Conservation (phyloP, 2,113 vertebrate species). For the Aramus guarauna region DNA sequence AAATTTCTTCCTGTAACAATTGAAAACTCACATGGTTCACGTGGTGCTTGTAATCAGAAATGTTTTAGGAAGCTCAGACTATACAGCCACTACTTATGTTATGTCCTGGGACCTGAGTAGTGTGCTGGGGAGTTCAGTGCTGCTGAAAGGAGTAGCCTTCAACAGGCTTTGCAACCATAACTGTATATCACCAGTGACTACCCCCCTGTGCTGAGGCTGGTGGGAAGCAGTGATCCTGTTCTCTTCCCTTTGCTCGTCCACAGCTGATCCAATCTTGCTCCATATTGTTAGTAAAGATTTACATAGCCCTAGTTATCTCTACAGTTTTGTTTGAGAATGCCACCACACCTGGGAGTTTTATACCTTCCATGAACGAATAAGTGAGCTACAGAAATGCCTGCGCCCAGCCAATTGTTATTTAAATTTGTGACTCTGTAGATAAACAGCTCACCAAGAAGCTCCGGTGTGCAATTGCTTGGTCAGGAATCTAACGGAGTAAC, state of each 20-base stretch:
- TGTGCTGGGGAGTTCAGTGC: neutral
- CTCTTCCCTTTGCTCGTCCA: neutral
- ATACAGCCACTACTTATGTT: neutral
- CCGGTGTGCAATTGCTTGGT: rapidly evolving
- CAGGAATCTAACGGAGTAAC: rapidly evolving
- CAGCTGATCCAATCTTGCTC: rapidly evolving
- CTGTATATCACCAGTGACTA: rapidly evolving
- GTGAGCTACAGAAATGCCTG: neutral
- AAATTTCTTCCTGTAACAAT: neutral
- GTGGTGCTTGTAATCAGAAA: neutral
- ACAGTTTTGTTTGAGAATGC: neutral
- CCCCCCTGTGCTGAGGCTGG: neutral
- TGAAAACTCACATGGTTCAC: neutral
- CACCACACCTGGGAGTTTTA: neutral
- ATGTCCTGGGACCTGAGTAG: neutral
- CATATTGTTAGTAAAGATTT: rapidly evolving
- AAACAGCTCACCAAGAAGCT: rapidly evolving
- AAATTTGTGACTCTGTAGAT: neutral
- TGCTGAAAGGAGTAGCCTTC: neutral
- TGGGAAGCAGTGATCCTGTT: neutral
- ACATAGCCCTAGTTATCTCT: neutral
- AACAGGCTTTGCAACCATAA: neutral
- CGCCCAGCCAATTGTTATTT: neutral
- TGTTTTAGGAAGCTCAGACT: neutral
- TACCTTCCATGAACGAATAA: neutral